Evolutionary conservation across 2,113 vertebrate species (phyloP).

Genomic region (Oxygymnocypris stewartii): DNA sequence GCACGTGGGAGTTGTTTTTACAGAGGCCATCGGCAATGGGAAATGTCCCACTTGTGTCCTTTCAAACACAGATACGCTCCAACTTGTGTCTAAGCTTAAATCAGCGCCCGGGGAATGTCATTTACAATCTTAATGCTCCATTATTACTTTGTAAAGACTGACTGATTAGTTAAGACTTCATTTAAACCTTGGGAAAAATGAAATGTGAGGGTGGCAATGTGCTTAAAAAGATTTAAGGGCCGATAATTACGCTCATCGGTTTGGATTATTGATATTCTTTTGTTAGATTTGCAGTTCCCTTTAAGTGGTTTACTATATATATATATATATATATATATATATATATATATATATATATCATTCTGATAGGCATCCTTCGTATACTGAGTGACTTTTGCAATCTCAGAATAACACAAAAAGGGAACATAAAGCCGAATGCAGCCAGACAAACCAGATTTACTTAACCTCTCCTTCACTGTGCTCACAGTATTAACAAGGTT

Average conservation of each 20-base stretch:
- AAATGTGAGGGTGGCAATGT: not conserved
- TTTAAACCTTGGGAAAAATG: not conserved
- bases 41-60: constrained; percentile 10
- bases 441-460: constrained; percentile 9
- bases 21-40: constrained; percentile 18
- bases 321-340: not conserved
- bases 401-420: not conserved
- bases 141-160: constrained; percentile 1
- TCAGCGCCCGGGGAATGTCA: not conserved
- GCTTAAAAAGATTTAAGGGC: not conserved
- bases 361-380: not conserved
- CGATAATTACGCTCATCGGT: not conserved
- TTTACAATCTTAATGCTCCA: not conserved
- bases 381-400: not conserved
- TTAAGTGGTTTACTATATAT: not conserved
- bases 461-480: not conserved
- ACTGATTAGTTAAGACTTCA: not conserved
- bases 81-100: not conserved
- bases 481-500: not conserved
- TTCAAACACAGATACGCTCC: not conserved
- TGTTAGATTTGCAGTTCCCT: not conserved
- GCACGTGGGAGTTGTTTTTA: constrained; percentile 19
- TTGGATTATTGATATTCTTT: not conserved
- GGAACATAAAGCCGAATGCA: not conserved
- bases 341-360: not conserved